These are phyloP conservation scores for Elephas maximus DNA, from an alignment of 2,113 vertebrate genomes.

Conservation along the genomic window DNA sequence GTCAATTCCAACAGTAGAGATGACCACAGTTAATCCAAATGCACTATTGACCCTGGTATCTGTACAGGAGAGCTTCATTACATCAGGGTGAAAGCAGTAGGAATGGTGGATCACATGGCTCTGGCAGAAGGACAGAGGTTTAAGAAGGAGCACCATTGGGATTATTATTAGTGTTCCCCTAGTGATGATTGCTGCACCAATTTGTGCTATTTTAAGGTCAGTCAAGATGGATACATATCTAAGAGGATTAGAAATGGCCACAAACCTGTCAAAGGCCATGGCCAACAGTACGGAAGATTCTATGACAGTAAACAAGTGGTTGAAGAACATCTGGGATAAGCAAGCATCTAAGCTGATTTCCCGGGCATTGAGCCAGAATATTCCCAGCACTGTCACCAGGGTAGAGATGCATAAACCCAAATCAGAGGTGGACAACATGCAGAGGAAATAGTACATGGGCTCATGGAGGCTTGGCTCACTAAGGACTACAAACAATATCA, in stretches of 20 bases:
- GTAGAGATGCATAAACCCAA: constrained; percentile 83
- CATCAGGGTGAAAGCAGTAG: constrained; percentile 88
- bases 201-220: constrained; percentile 64
- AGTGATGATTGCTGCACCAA: constrained; percentile 79
- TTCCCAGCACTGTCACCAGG: constrained; percentile 80
- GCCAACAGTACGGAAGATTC: constrained; percentile 87
- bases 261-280: constrained; percentile 88
- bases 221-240: constrained; percentile 83
- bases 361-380: constrained; percentile 81
- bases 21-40: constrained; percentile 81
- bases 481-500: constrained; percentile 82
- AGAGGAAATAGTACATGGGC: constrained; percentile 87
- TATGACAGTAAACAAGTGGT: constrained; percentile 84
- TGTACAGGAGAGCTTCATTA: constrained; percentile 86
- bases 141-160: constrained; percentile 78
- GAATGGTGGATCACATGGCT: constrained; percentile 82
- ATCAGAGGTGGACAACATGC: constrained; percentile 84
- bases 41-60: constrained; percentile 85
- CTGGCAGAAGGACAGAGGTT: constrained; percentile 79
- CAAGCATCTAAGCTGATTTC: constrained; percentile 86
- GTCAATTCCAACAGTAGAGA: constrained; percentile 84
- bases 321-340: constrained; percentile 87
- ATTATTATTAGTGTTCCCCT: constrained; percentile 16
- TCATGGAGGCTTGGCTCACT: constrained; percentile 82
- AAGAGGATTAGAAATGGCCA: constrained; percentile 85